A percentile compares a stretch with the other conserved stretches of the same genome.
phyloP scores from a whole-genome alignment of 2,113 vertebrate species.

The Pygathrix nemaeus region DNA sequence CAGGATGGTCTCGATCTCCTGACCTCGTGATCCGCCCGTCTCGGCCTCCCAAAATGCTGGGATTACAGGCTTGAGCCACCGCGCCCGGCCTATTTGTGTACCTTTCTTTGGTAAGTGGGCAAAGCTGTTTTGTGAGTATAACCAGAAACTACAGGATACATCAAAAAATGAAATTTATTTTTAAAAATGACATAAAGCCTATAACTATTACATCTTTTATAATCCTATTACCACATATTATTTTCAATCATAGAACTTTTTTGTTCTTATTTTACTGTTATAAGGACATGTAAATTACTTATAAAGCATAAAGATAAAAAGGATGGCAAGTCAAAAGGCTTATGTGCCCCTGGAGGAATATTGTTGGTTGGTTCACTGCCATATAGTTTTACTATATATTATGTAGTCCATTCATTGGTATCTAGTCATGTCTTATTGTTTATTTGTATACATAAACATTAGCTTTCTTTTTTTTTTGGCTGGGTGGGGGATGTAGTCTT shows the following conservation, averaged over 20 bases:
- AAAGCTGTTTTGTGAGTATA: too few species aligned
- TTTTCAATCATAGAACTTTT: neutral
- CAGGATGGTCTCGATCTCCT: too few species aligned
- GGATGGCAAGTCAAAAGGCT: neutral
- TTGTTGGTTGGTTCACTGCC: neutral
- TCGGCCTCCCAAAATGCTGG: too few species aligned
- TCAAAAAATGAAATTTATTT: neutral
- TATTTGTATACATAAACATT: neutral
- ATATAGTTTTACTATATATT: neutral
- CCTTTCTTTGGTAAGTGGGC: too few species aligned
- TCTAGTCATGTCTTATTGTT: neutral
- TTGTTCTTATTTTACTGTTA: neutral
- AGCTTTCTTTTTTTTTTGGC: neutral
- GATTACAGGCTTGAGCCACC: too few species aligned
- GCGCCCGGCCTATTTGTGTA: too few species aligned
- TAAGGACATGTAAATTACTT: neutral
- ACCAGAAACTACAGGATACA: neutral
- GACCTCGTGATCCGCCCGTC: too few species aligned
- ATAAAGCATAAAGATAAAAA: slow-evolving; percentile 22
- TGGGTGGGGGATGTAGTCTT: too few species aligned
- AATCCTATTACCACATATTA: neutral
- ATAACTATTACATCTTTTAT: neutral
- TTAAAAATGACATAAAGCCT: neutral
- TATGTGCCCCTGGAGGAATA: neutral
- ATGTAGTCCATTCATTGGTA: neutral